These are phyloP conservation scores for Epizoanthus illoricatus DNA, from an alignment of 92 coral and sea anemone genomes.

Conservation along the genomic window DNA sequence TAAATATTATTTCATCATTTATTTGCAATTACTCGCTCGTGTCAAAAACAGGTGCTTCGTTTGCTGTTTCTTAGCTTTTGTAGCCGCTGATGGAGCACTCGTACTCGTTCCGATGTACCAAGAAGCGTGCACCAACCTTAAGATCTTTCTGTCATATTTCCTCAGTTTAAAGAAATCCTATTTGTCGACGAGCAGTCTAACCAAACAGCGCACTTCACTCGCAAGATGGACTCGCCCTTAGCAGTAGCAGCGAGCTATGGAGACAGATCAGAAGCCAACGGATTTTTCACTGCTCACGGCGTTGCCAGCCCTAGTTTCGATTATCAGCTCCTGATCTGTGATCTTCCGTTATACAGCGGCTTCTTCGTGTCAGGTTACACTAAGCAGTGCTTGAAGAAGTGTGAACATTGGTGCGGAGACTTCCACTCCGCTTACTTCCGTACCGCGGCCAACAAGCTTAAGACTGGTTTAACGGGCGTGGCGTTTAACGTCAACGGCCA, in stretches of 20 bases:
- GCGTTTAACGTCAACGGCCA: conserved; percentile 58
- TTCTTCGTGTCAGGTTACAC: conserved; percentile 48
- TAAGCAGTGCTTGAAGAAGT: conserved; percentile 23
- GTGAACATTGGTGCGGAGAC: conserved; percentile 44
- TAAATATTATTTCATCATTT: too few species aligned
- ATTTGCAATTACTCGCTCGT: too few species aligned
- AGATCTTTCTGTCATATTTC: not conserved
- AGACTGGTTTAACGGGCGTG: not conserved
- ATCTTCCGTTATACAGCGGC: conserved; percentile 37
- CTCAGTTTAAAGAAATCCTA: conserved; percentile 27
- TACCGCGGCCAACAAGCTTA: conserved; percentile 22
- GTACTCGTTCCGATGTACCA: too few species aligned
- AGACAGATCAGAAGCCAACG: not conserved
- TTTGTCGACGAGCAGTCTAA: conserved; percentile 33
- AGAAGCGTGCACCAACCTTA: too few species aligned
- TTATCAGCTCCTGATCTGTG: conserved; percentile 56
- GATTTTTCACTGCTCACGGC: conserved; percentile 40
- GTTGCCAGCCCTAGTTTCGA: conserved; percentile 24
- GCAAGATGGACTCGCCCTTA: conserved; percentile 19
- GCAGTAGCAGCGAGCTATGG: conserved; percentile 32
- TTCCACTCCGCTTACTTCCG: conserved; percentile 37
- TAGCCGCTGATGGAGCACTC: too few species aligned
- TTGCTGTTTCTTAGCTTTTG: too few species aligned
- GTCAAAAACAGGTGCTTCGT: too few species aligned
- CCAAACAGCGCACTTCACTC: conserved; percentile 20